Conservation (phyloP, 2,888 invertebrate species). For the Melanotus villosus region DNA sequence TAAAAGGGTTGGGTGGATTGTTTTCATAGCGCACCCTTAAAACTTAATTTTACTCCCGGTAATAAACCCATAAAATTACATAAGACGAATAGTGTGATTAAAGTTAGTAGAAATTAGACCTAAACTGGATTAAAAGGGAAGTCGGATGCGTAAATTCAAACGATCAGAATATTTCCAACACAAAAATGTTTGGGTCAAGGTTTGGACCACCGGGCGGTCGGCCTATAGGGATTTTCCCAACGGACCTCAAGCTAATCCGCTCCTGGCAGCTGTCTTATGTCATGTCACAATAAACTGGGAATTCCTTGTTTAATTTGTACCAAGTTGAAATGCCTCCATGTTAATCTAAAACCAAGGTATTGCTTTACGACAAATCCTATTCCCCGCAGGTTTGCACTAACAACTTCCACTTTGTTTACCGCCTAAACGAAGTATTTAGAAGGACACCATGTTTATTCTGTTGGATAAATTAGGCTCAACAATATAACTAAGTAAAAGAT, state of each 20-base stretch:
- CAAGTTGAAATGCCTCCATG: slow-evolving; percentile 3
- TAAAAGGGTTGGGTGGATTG: no score
- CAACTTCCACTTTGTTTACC: slow-evolving; percentile 7
- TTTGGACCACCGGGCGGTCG: background rate
- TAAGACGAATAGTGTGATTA: no score
- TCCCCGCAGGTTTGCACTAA: slow-evolving; percentile 11
- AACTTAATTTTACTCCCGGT: no score
- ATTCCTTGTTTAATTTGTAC: slow-evolving; percentile 28
- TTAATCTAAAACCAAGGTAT: slow-evolving; percentile 27
- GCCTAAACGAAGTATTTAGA: background rate
- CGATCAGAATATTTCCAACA: background rate
- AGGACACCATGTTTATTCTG: background rate
- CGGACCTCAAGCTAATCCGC: slow-evolving; percentile 17
- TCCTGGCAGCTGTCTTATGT: slow-evolving; percentile 31
- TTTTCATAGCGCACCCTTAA: no score
- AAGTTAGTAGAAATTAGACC: no score
- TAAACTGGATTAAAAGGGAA: background rate
- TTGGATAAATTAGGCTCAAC: background rate
- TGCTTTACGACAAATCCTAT: slow-evolving; percentile 13
- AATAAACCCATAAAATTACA: no score
- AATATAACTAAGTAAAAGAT: background rate
- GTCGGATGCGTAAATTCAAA: background rate
- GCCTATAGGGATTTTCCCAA: slow-evolving; percentile 11
- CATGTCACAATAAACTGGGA: slow-evolving; percentile 31
- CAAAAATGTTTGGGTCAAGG: slow-evolving; percentile 5